Percentiles rank a stretch among this genome's conserved stretches.
These are phyloP conservation scores for Zaprionus taronus DNA, from an alignment of 1,140 invertebrate genomes.

Conservation along the genomic window DNA sequence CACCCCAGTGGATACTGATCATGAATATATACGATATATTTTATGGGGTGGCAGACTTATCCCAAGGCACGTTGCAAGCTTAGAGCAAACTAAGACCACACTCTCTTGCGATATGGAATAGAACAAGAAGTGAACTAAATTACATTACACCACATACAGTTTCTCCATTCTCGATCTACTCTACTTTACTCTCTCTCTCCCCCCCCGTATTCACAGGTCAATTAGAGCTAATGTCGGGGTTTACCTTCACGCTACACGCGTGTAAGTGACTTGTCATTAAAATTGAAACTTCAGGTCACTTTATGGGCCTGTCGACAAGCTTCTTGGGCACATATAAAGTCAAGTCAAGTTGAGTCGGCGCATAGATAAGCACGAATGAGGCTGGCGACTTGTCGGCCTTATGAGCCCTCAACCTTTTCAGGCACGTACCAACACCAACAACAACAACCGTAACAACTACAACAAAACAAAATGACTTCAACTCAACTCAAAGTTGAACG, in stretches of 20 bases:
- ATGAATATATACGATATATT: too few relatives aligned
- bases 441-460: constrained; percentile 2
- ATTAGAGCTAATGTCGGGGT: constrained; percentile 54
- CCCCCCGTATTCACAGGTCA: constrained; percentile 29
- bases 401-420: constrained; percentile 41
- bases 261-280: constrained; percentile 79
- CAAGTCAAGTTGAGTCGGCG: constrained; percentile 31
- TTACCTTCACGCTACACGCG: constrained; percentile 24
- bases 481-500: constrained; percentile 64
- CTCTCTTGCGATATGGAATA: too few relatives aligned
- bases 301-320: constrained; percentile 59
- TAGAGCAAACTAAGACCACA: too few relatives aligned
- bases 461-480: constrained; percentile 8
- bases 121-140: too few relatives aligned
- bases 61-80: too few relatives aligned
- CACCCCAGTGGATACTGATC: too few relatives aligned
- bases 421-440: constrained; percentile 67
- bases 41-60: too few relatives aligned
- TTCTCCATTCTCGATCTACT: too few relatives aligned
- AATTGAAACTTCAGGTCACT: constrained; percentile 75
- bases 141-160: background rate
- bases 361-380: constrained; percentile 60
- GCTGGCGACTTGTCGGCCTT: constrained; percentile 28
- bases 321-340: constrained; percentile 43
- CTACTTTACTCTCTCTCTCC: background rate